A percentile compares a stretch with the other conserved stretches of the same genome.
phyloP scores from a whole-genome alignment of 2,888 invertebrate species.

The Theretra japonica region DNA sequence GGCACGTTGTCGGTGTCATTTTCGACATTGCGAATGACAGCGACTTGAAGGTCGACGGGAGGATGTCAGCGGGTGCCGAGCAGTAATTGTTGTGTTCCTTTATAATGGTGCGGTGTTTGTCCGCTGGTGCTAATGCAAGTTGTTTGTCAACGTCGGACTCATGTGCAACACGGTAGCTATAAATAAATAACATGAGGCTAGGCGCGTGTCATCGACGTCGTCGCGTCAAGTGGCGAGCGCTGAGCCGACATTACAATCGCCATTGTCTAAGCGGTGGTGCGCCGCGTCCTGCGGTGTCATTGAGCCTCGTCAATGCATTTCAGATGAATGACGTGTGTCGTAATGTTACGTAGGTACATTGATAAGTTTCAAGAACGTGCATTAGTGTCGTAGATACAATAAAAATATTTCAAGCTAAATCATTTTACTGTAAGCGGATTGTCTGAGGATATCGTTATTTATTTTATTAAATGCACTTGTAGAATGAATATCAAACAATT shows the following conservation, averaged over 20 bases:
- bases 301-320: constrained; percentile 54
- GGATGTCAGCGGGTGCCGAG: constrained; percentile 49
- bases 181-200: constrained; percentile 68
- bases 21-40: constrained; percentile 46
- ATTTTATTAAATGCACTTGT: too few relatives aligned
- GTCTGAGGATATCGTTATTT: neutral
- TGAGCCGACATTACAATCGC: constrained; percentile 55
- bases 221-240: constrained; percentile 49
- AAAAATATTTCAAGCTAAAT: neutral
- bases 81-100: constrained; percentile 63
- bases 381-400: neutral
- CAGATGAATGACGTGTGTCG: constrained; percentile 55
- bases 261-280: constrained; percentile 57
- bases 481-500: too few relatives aligned
- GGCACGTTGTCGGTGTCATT: constrained; percentile 45
- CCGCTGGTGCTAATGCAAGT: constrained; percentile 62
- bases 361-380: constrained; percentile 33
- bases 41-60: constrained; percentile 57
- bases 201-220: constrained; percentile 51
- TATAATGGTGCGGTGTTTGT: constrained; percentile 38
- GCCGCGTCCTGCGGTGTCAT: constrained; percentile 43
- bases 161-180: constrained; percentile 54
- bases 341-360: constrained; percentile 36
- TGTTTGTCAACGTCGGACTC: constrained; percentile 75
- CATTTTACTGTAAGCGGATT: neutral